Conservation (phyloP, 2,888 invertebrate species). For the Amphiduros pacificus region DNA sequence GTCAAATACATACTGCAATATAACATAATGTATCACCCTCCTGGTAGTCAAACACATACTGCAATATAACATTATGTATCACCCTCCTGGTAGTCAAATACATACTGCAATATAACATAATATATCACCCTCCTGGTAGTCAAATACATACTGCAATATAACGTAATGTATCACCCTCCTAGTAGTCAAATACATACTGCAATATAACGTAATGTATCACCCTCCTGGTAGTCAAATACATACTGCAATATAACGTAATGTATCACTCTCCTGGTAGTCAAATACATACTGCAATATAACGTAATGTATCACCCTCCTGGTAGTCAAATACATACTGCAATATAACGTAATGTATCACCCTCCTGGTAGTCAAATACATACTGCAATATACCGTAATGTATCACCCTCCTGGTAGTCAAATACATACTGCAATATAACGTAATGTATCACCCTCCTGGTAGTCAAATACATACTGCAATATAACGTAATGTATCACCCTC, state of each 20-base stretch:
- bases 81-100: slow-evolving; percentile 59
- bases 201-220: slow-evolving; percentile 4
- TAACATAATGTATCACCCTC: neutral
- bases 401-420: too few relatives aligned
- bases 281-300: slow-evolving; percentile 57
- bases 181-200: slow-evolving; percentile 62
- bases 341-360: slow-evolving; percentile 62
- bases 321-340: too few relatives aligned
- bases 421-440: slow-evolving; percentile 64
- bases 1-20: slow-evolving; percentile 60
- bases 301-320: neutral
- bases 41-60: too few relatives aligned
- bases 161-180: slow-evolving; percentile 59
- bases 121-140: too few relatives aligned
- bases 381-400: slow-evolving; percentile 38
- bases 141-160: slow-evolving; percentile 65
- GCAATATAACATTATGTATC: slow-evolving; percentile 64
- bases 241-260: slow-evolving; percentile 64
- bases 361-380: slow-evolving; percentile 60
- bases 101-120: slow-evolving; percentile 47
- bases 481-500: neutral
- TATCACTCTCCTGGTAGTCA: slow-evolving; percentile 59
- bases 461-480: slow-evolving; percentile 60
- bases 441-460: slow-evolving; percentile 59
- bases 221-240: too few relatives aligned